phyloP scores from a whole-genome alignment of 2,797 vertebrate genomes.

The Ceyx erithaca region DNA sequence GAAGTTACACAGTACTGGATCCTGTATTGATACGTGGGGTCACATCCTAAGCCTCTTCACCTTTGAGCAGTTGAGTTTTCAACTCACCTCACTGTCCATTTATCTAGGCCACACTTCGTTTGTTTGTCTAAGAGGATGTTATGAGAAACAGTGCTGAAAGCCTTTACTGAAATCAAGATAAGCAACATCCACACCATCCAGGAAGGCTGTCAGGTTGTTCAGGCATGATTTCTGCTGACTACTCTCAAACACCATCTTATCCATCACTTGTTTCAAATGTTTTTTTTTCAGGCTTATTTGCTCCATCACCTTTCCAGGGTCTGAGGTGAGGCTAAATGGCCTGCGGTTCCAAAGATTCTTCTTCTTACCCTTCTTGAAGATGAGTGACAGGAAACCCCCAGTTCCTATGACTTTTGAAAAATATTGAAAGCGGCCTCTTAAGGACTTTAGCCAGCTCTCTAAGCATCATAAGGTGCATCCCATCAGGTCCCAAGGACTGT shows the following conservation, averaged over 20 bases:
- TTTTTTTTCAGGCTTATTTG: neutral
- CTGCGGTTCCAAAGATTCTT: neutral
- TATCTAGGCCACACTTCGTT: neutral
- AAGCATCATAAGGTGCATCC: neutral
- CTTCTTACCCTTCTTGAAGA: neutral
- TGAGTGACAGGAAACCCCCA: neutral
- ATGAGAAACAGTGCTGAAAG: neutral
- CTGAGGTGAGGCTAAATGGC: neutral
- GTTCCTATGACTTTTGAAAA: neutral
- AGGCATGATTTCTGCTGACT: neutral
- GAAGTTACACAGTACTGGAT: neutral
- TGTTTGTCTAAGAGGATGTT: neutral
- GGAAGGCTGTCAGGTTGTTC: neutral
- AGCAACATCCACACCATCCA: neutral
- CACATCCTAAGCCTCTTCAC: neutral
- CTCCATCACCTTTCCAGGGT: neutral
- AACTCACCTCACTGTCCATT: neutral
- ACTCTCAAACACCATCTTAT: neutral
- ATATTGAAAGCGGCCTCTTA: neutral
- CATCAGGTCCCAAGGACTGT: neutral
- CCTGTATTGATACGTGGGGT: neutral
- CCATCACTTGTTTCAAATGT: neutral
- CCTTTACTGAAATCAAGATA: neutral
- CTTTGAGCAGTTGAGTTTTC: neutral
- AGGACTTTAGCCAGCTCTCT: neutral